Percentiles rank a stretch among this genome's conserved stretches.
Conservation (phyloP, 2,113 vertebrate species). For the Stegostoma tigrinum region DNA sequence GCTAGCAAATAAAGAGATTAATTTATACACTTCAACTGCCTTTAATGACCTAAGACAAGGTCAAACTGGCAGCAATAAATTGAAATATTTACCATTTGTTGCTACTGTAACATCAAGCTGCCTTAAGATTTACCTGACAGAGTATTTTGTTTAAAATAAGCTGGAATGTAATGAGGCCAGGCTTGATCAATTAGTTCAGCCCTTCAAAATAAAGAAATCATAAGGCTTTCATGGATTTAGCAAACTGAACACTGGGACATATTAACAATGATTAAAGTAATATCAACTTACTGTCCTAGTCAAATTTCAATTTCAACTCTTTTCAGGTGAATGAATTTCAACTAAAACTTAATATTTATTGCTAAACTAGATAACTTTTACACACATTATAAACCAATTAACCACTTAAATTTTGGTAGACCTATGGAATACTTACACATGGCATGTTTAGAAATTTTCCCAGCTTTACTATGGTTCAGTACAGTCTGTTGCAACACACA, state of each 20-base stretch:
- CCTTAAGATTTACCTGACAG: not conserved
- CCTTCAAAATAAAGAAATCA: not conserved
- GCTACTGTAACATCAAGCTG: constrained; percentile 4
- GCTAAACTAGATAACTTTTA: not conserved
- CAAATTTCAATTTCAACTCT: not conserved
- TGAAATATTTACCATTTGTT: constrained; percentile 4
- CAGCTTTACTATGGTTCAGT: not conserved
- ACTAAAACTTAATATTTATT: not conserved
- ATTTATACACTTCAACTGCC: constrained; percentile 26
- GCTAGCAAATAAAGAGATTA: constrained; percentile 27
- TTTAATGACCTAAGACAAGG: constrained; percentile 1
- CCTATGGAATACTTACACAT: not conserved
- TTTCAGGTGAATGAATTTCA: not conserved
- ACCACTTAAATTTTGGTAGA: not conserved
- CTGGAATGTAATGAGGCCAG: not conserved
- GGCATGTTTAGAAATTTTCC: not conserved
- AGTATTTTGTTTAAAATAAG: not conserved
- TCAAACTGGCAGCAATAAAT: constrained; percentile 32
- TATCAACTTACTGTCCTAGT: not conserved
- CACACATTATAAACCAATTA: not conserved
- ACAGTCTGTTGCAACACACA: not conserved
- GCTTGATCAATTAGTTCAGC: not conserved
- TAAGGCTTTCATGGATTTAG: not conserved
- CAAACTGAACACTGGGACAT: not conserved
- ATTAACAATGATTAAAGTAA: not conserved